Conservation (phyloP, 2,113 vertebrate genomes). For the Propithecus coquereli region DNA sequence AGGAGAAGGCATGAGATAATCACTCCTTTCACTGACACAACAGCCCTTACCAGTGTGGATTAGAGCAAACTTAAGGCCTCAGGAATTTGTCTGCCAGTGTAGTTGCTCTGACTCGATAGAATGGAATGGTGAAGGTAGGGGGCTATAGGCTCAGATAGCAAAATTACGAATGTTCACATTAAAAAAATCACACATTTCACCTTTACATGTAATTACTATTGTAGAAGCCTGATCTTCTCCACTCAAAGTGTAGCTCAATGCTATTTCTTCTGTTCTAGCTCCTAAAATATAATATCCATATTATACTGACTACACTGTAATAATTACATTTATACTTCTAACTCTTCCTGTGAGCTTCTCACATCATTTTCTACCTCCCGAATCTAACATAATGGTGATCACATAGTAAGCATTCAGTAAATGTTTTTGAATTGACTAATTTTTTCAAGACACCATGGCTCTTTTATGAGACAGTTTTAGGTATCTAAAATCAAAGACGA, state of each 20-base stretch:
- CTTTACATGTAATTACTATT: background rate
- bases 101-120: background rate
- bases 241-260: background rate
- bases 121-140: background rate
- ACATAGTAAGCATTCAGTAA: background rate
- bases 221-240: background rate
- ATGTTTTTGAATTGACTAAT: background rate
- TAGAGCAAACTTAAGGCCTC: background rate
- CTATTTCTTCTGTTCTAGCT: background rate
- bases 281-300: background rate
- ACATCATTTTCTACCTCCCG: background rate
- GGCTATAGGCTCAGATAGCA: background rate
- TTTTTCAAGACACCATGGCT: background rate
- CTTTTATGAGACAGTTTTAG: background rate
- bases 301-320: background rate
- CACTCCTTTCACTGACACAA: background rate
- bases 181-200: background rate
- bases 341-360: background rate
- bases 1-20: background rate
- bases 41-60: background rate
- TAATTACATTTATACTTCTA: background rate
- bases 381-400: constrained; percentile 21
- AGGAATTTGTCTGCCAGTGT: background rate
- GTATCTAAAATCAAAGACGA: background rate
- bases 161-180: background rate